These are phyloP conservation scores for Darevskia mixta DNA, from an alignment of 2,797 vertebrate genomes.

Conservation along the genomic window DNA sequence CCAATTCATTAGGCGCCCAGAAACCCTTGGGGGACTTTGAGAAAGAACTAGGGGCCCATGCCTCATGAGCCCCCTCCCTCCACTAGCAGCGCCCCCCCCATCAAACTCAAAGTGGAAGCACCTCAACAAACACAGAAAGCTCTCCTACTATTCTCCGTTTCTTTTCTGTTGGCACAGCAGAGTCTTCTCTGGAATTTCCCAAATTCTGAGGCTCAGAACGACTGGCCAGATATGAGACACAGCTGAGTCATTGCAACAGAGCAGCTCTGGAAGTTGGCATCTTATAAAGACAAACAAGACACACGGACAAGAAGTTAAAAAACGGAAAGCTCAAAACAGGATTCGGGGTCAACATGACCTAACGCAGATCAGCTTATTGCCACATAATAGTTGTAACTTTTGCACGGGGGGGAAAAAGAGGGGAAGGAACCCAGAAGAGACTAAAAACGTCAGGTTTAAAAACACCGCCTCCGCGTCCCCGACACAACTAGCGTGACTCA, in stretches of 20 bases:
- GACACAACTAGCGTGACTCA: neutral
- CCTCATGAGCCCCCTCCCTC: too few relatives aligned
- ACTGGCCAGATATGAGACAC: conserved; percentile 14
- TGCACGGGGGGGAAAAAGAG: conserved; percentile 59
- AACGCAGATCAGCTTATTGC: conserved; percentile 75
- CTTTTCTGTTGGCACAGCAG: conserved; percentile 5
- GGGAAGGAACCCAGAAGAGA: conserved; percentile 36
- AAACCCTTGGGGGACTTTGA: neutral
- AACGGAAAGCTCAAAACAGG: conserved; percentile 58
- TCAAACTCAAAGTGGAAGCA: rapidly evolving
- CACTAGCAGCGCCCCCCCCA: too few relatives aligned
- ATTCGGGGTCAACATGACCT: conserved; percentile 73
- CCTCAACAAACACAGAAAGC: rapidly evolving
- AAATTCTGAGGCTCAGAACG: neutral
- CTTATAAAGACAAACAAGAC: conserved; percentile 29
- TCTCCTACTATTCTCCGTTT: neutral
- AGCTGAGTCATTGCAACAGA: conserved; percentile 32
- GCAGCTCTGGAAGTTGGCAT: conserved; percentile 51
- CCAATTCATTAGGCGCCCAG: neutral
- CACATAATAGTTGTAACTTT: conserved; percentile 73
- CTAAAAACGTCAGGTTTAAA: neutral
- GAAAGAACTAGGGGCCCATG: neutral
- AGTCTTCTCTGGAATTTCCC: conserved; percentile 2
- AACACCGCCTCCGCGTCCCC: too few relatives aligned
- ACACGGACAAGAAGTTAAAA: conserved; percentile 21